Evolutionary conservation across 2,888 invertebrate genomes (phyloP).

Genomic region (Hyposoter didymator): DNA sequence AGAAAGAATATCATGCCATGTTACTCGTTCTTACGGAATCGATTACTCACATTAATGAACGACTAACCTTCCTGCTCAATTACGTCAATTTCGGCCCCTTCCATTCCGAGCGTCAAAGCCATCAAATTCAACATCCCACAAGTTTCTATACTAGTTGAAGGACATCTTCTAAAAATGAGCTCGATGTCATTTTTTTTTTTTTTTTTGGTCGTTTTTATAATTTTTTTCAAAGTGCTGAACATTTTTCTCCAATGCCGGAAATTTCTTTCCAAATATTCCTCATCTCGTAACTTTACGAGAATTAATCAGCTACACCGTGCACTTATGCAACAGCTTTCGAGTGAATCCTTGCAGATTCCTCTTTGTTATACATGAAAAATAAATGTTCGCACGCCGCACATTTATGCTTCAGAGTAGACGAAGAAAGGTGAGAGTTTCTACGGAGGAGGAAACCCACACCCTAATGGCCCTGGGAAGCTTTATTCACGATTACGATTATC

Average conservation of each 20-base stretch:
- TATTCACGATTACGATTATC: slow-evolving; percentile 77
- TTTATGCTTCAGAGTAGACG: not conserved
- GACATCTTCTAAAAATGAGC: not conserved
- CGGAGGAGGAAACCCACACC: slow-evolving; percentile 73
- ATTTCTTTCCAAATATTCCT: not conserved
- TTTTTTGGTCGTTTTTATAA: not conserved
- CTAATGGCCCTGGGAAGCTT: slow-evolving; percentile 70
- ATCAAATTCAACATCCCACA: not conserved
- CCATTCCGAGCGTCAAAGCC: not conserved
- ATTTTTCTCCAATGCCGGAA: not conserved
- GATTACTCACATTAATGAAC: slow-evolving; percentile 6
- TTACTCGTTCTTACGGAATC: not conserved
- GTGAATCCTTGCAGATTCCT: slow-evolving; percentile 81
- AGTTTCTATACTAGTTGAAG: not conserved
- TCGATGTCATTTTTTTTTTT: not conserved
- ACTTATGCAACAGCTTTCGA: slow-evolving; percentile 68
- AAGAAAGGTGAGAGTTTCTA: slow-evolving; percentile 26
- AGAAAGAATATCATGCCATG: slow-evolving; percentile 77
- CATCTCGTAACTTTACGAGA: not conserved
- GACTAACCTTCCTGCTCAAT: not conserved
- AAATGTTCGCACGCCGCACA: slow-evolving; percentile 7
- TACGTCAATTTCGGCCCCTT: not conserved
- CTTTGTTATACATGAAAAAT: slow-evolving; percentile 55
- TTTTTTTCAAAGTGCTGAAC: not conserved
- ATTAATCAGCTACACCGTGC: slow-evolving; percentile 6